These are phyloP conservation scores for Eriosoma lanigerum DNA, from an alignment of 1,140 invertebrate species.

Conservation along the genomic window DNA sequence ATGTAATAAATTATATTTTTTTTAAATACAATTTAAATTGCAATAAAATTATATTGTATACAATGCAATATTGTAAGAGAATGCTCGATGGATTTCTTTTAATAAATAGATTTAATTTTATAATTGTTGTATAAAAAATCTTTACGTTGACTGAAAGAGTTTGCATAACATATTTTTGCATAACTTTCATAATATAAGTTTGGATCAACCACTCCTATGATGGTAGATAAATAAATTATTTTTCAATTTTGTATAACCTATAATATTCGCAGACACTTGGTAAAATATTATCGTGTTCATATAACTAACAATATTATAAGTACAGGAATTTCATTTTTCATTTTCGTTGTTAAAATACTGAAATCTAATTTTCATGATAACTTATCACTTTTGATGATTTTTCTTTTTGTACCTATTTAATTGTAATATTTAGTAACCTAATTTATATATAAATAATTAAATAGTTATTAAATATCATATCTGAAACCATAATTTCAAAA, in stretches of 20 bases:
- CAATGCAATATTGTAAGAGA: not conserved
- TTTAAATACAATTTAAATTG: too few relatives aligned
- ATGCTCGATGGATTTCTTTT: not conserved
- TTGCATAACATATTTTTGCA: not conserved
- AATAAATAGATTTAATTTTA: constrained; percentile 23
- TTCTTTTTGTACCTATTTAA: not conserved
- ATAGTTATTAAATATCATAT: too few relatives aligned
- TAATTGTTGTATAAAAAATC: not conserved
- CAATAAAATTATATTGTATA: constrained; percentile 10
- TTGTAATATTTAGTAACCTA: too few relatives aligned
- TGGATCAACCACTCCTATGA: not conserved
- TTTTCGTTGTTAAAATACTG: not conserved
- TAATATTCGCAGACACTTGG: not conserved
- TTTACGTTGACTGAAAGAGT: not conserved
- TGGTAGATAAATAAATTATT: constrained; percentile 19
- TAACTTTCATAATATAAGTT: not conserved
- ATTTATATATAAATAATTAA: too few relatives aligned
- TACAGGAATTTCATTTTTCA: not conserved
- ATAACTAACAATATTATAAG: not conserved
- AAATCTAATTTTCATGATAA: not conserved
- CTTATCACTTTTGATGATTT: not conserved
- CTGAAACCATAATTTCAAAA: too few relatives aligned
- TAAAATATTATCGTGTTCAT: not conserved
- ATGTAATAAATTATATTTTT: too few relatives aligned
- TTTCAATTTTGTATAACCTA: not conserved